Percentiles rank a stretch among this genome's conserved stretches.
Evolutionary conservation across 1,140 invertebrate genomes (phyloP).

Genomic region (Hesperophylax magnus): DNA sequence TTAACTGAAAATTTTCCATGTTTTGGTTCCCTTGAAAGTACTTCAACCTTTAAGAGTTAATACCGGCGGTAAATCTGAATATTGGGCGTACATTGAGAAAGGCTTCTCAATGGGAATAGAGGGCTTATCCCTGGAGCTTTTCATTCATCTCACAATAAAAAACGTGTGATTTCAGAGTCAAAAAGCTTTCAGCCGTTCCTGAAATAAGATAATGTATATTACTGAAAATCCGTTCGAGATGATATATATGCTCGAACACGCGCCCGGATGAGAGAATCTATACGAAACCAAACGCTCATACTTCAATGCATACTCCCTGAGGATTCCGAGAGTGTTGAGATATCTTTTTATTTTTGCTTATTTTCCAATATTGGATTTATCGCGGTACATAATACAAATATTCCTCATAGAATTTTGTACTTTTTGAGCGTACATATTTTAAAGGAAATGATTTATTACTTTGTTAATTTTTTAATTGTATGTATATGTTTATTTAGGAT

Average conservation of each 20-base stretch:
- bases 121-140: not conserved
- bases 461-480: too few relatives aligned
- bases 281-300: slow-evolving; percentile 24
- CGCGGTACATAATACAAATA: slow-evolving; percentile 21
- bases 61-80: not conserved
- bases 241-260: slow-evolving; percentile 29
- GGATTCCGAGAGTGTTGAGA: slow-evolving; percentile 24
- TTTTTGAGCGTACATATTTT: not conserved
- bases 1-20: too few relatives aligned
- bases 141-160: not conserved
- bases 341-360: slow-evolving; percentile 32
- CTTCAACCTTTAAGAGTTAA: not conserved
- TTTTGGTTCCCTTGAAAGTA: too few relatives aligned
- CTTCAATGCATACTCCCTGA: slow-evolving; percentile 17
- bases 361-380: slow-evolving; percentile 32
- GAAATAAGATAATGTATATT: slow-evolving; percentile 42
- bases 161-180: slow-evolving; percentile 38
- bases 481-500: too few relatives aligned
- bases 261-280: not conserved
- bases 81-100: slow-evolving; percentile 26
- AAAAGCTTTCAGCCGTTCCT: slow-evolving; percentile 47
- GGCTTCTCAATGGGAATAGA: slow-evolving; percentile 8
- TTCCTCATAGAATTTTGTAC: slow-evolving; percentile 5
- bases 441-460: not conserved
- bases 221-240: slow-evolving; percentile 12